Base-by-base conservation (phyloP, 2,113 vertebrate genomes). In the Catharus bicknelli region DNA sequence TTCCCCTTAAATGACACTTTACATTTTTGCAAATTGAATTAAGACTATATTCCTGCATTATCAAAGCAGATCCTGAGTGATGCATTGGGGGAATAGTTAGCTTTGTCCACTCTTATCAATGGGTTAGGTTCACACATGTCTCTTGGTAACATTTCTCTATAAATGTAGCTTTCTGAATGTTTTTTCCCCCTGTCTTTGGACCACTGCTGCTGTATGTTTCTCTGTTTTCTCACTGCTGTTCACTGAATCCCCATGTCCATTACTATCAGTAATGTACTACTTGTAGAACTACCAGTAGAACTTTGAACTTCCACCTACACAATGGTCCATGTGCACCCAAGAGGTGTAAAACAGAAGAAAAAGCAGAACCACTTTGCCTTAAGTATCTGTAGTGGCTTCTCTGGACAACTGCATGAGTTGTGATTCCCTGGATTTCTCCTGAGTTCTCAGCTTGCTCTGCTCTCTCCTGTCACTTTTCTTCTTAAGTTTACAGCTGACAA, bases 11-110 rank as follows among this genome's bases (percentile, higher is more conserved):
- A 90, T 55, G 70, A 47, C 55, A 75, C 32, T 90, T 93, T 62
- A 94, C 83, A 63, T 43, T 94, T 96, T 91, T 82, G n/a, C 42
- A 95, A 92, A 95, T 90, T 91, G 69, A 93, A 90, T 94, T 92
- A 95, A 95, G 86, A 72, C 22, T 47, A 17, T 40, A 75, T 23
- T 82, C 40, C 45, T 70, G 36, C 29, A 43, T 77, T 67, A 76
- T 26, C 25, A 61, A 88, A 68, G 50, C 54, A 91, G 54, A 53
- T 68, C 50, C 32, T 61, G 25, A 23, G 53, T 57, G 68, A 53
- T 16, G 1, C 36, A 19, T 5, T 0, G 0, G 16, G 17, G 16
- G 62, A 83, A 78, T 59, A 11, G 0, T 59, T 73, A 77, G 51
- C 26, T 90, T 61, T 68, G 12, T 32, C 32, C 34, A 34, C 32